A percentile compares a stretch with the other conserved stretches of the same genome.
Conservation (phyloP, 1,140 invertebrate genomes). For the Ylistrum balloti region DNA sequence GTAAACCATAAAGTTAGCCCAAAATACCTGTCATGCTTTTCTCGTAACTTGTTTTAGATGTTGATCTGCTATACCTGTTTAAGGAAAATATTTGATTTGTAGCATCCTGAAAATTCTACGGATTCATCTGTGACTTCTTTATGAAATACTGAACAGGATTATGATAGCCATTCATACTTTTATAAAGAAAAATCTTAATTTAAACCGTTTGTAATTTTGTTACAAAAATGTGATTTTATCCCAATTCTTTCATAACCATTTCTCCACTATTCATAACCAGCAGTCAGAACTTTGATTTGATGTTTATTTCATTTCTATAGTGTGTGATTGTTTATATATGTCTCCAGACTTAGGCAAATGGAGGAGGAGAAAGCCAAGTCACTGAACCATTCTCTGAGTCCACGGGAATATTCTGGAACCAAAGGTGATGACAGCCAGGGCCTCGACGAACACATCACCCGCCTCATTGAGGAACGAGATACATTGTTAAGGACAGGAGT, state of each 20-base stretch:
- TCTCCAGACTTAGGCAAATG: constrained; percentile 73
- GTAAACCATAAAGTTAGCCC: constrained; percentile 65
- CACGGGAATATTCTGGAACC: constrained; percentile 56
- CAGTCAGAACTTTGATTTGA: too few relatives aligned
- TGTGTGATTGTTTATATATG: neutral
- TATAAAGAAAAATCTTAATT: too few relatives aligned
- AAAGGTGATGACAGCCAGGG: constrained; percentile 70
- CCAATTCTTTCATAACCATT: neutral
- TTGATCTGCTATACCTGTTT: too few relatives aligned
- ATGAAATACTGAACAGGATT: too few relatives aligned
- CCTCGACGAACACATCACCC: constrained; percentile 80
- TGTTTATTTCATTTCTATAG: neutral
- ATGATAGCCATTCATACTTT: too few relatives aligned
- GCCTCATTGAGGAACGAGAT: constrained; percentile 83
- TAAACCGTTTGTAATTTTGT: too few relatives aligned
- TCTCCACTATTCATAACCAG: neutral
- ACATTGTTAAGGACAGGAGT: constrained; percentile 82
- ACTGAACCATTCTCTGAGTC: constrained; percentile 62
- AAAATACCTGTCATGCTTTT: too few relatives aligned
- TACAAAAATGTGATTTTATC: too few relatives aligned
- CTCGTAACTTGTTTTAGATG: too few relatives aligned
- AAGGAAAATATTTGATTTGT: too few relatives aligned
- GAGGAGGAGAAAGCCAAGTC: constrained; percentile 74
- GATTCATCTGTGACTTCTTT: too few relatives aligned
- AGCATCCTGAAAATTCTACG: too few relatives aligned